A percentile compares a stretch with the other conserved stretches of the same genome.
phyloP scores from a whole-genome alignment of 2,888 invertebrate species.

The Drosophila niveifrons region DNA sequence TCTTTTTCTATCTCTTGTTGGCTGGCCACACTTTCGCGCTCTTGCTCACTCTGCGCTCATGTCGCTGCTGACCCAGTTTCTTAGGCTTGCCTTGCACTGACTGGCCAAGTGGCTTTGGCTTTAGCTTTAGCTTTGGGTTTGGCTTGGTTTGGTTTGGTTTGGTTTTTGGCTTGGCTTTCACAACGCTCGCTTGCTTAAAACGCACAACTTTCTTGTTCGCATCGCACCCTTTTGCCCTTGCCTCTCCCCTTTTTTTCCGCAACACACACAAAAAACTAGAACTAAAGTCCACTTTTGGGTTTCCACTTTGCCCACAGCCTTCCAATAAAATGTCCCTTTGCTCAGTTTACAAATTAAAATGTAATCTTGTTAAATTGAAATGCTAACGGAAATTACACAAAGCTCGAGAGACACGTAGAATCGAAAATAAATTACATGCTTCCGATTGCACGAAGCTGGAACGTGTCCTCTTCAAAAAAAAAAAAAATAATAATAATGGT shows the following conservation, averaged over 20 bases:
- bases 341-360: constrained; percentile 61
- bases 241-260: neutral
- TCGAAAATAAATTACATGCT: constrained; percentile 55
- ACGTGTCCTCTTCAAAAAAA: constrained; percentile 19
- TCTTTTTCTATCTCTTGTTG: constrained; percentile 23
- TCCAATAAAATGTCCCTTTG: constrained; percentile 11
- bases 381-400: constrained; percentile 67
- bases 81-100: constrained; percentile 57
- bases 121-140: constrained; percentile 38
- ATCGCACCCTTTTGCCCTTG: constrained; percentile 23
- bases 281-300: constrained; percentile 29
- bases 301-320: neutral
- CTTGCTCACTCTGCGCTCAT: constrained; percentile 46
- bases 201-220: constrained; percentile 51
- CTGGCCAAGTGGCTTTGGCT: constrained; percentile 54
- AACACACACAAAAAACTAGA: neutral
- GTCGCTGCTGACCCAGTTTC: constrained; percentile 68
- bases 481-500: constrained; percentile 8
- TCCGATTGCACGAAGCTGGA: constrained; percentile 20
- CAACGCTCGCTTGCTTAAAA: constrained; percentile 24
- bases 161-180: constrained; percentile 47
- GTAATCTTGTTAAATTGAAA: constrained; percentile 64
- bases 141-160: constrained; percentile 11
- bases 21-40: constrained; percentile 51
- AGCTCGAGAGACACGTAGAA: constrained; percentile 42